Evolutionary conservation across 2,797 vertebrate species (phyloP).

Genomic region (Enteromius anoplus): DNA sequence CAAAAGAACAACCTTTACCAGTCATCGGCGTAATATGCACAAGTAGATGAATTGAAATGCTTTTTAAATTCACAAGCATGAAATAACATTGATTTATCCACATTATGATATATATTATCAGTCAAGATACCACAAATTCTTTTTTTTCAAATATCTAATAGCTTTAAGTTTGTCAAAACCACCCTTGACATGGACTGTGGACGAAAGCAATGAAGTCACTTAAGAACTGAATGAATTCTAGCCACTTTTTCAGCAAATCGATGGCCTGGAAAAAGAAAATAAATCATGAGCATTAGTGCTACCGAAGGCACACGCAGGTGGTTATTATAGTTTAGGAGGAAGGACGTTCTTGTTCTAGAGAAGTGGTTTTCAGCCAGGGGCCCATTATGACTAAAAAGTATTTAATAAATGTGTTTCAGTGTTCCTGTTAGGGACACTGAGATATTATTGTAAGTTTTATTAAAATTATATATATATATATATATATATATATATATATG

Average conservation of each 20-base stretch:
- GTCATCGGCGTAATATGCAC: background rate
- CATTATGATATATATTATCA: background rate
- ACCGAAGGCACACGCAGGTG: background rate
- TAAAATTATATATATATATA: too few relatives aligned
- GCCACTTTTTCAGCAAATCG: background rate
- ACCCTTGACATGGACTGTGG: background rate
- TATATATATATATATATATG: too few relatives aligned
- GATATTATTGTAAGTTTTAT: background rate
- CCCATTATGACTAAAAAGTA: background rate
- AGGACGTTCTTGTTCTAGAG: background rate
- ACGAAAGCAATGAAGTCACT: background rate
- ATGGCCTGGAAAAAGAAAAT: conserved; percentile 11
- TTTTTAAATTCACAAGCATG: background rate
- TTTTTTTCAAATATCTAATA: background rate
- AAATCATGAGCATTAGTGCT: conserved; percentile 5
- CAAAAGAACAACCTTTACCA: background rate
- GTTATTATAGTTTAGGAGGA: background rate
- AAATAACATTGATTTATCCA: conserved; percentile 5
- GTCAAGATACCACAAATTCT: background rate
- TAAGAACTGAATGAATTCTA: background rate
- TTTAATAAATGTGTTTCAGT: background rate
- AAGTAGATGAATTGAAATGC: background rate
- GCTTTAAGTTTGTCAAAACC: background rate
- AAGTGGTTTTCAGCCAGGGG: background rate
- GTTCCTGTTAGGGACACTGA: background rate